Evolutionary conservation across 1,140 invertebrate species (phyloP), one percentile per base, ranked within the genome.

Genomic region (Drosophila punjabiensis): DNA sequence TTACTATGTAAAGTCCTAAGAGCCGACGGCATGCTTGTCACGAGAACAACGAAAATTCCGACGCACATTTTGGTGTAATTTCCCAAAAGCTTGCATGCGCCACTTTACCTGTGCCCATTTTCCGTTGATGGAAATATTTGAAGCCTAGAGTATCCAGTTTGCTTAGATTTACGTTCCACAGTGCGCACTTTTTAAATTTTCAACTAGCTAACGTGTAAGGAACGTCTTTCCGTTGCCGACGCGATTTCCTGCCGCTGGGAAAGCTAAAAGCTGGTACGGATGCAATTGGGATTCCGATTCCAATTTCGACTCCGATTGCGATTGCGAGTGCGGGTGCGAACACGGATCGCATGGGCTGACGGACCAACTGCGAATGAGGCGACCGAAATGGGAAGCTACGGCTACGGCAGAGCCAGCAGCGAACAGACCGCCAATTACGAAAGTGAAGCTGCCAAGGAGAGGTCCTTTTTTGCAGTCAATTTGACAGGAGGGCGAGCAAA

Each of bases 101-200:
- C 20, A 11, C 24, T 69, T 77, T 91, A 93, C 92, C 92, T 91
- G 92, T 93, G 59, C 92, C 92, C 92, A 93, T 93, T 93, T 93
- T 93, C 88, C 92, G 87, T 70, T 93, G 92, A 82, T 93, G 92
- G 92, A 93, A 93, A 79, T 92, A 93, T 83, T 93, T 93, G 67
- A 93, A 93, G 39, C 92, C 91, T 74, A 93, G 71, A 53, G 92
- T 93, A 93, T 93, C 92, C 92, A 93, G 92, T 74, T 75, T 93
- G 92, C 66, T 75, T 60, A 50, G 41, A 55, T 81, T 60, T 70
- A 76, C 45, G 67, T 50, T 65, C 73, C 47, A 43, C 48, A 41
- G 64, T 53, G 58, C 62, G 43, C 64, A 50, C 62, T 73, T 43
- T 24, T 35, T n/a, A 55, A 55, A 33, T 58, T 53, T 11, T 8